A percentile compares a stretch with the other conserved stretches of the same genome.
These are phyloP conservation scores for Poecilobothrus nobilitatus DNA, from an alignment of 2,888 invertebrate species.

Conservation along the genomic window DNA sequence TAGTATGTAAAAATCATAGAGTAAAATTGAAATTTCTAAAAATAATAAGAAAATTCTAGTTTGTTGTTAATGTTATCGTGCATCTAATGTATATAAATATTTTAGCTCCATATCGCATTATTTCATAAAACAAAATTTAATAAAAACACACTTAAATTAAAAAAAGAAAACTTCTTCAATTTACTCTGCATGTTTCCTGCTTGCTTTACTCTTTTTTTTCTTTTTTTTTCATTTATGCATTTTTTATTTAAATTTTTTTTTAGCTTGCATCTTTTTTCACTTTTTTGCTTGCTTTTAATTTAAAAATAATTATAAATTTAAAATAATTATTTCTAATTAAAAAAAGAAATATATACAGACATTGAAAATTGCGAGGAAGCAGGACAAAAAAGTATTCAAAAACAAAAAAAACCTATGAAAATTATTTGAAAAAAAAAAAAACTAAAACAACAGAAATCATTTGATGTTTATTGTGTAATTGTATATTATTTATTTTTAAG, in stretches of 20 bases:
- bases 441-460: background rate
- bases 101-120: constrained; percentile 16
- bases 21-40: too few species aligned
- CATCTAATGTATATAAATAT: too few species aligned
- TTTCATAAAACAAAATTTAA: constrained; percentile 19
- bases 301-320: background rate
- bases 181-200: constrained; percentile 16
- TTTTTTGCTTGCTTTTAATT: constrained; percentile 24
- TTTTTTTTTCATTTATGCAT: constrained; percentile 9
- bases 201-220: constrained; percentile 12
- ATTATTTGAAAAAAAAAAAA: background rate
- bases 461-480: constrained; percentile 5
- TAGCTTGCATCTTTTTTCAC: constrained; percentile 23
- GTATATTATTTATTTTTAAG: constrained; percentile 7
- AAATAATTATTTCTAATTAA: too few species aligned
- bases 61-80: too few species aligned
- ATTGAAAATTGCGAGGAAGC: constrained; percentile 9
- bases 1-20: too few species aligned
- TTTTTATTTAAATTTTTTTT: constrained; percentile 14
- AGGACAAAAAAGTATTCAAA: constrained; percentile 9
- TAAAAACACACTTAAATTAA: constrained; percentile 11
- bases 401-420: background rate
- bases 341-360: background rate
- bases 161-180: constrained; percentile 13
- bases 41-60: too few species aligned